These are phyloP conservation scores for Percina caprodes DNA, from an alignment of 2,113 vertebrate species.

Conservation along the genomic window DNA sequence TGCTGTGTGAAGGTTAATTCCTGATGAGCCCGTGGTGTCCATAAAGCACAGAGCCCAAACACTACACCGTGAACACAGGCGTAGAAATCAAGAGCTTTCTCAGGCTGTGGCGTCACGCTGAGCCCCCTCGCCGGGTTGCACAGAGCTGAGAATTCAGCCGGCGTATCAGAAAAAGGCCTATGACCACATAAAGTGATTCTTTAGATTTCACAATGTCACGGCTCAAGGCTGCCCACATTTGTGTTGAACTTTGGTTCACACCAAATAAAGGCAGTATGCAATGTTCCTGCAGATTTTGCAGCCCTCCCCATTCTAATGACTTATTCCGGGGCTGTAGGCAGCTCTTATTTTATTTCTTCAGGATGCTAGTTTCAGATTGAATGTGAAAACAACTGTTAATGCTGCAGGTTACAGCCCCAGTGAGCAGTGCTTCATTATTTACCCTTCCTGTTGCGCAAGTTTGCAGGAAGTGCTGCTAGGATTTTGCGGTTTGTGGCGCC, in stretches of 20 bases:
- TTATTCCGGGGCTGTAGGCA: constrained; percentile 37
- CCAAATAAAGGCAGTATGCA: constrained; percentile 12
- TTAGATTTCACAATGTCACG: constrained; percentile 60
- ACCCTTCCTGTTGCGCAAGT: constrained; percentile 67
- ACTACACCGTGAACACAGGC: constrained; percentile 45
- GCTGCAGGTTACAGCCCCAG: constrained; percentile 47
- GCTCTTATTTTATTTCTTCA: constrained; percentile 36
- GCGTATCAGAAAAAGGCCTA: constrained; percentile 72
- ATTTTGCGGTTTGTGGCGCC: constrained; percentile 46
- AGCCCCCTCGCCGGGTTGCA: constrained; percentile 32
- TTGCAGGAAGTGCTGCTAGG: constrained; percentile 56
- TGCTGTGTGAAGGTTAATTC: constrained; percentile 72
- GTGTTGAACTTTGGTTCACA: constrained; percentile 57
- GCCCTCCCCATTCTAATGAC: constrained; percentile 41
- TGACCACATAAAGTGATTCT: constrained; percentile 65
- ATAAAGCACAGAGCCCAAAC: constrained; percentile 41
- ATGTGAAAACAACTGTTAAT: constrained; percentile 58
- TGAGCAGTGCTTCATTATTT: constrained; percentile 69
- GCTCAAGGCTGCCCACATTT: constrained; percentile 47
- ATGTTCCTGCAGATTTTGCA: constrained; percentile 29
- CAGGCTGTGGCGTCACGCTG: constrained; percentile 47
- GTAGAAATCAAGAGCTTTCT: constrained; percentile 65
- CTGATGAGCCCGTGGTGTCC: constrained; percentile 62
- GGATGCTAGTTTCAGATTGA: constrained; percentile 48
- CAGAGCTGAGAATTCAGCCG: constrained; percentile 59